These are phyloP conservation scores for Amiota mariae DNA, from an alignment of 2,888 invertebrate genomes.

Conservation along the genomic window DNA sequence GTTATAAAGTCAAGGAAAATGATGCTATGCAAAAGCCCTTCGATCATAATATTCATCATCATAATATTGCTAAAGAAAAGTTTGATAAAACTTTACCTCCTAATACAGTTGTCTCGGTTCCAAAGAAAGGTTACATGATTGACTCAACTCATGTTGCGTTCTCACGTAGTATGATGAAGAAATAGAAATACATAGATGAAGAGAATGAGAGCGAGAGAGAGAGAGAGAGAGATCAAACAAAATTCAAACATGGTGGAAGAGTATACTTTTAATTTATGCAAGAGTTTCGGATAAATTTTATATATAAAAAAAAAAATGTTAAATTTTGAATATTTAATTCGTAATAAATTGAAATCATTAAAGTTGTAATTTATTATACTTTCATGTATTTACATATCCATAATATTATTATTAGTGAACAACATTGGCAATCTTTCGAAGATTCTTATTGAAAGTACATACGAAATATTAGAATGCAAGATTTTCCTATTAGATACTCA, in stretches of 20 bases:
- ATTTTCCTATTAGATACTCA: no score
- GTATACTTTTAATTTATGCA: no score
- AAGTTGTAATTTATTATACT: background rate
- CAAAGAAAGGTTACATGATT: conserved; percentile 12
- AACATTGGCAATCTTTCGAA: no score
- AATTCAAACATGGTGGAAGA: no score
- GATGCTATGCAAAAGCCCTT: background rate
- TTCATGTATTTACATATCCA: no score
- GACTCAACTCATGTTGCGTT: background rate
- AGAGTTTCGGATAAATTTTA: background rate
- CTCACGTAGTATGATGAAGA: background rate
- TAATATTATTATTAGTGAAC: no score
- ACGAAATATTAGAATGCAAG: no score
- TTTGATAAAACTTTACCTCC: background rate
- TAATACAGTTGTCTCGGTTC: background rate
- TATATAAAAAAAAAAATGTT: background rate
- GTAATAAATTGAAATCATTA: no score
- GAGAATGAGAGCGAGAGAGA: background rate
- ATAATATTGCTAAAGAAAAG: background rate
- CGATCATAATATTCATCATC: background rate
- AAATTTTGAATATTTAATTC: background rate
- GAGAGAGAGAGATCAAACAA: no score
- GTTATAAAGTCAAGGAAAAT: background rate
- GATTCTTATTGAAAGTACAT: no score
- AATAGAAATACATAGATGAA: no score